Evolutionary conservation across 2,888 invertebrate species (phyloP).

Genomic region (Orchesellides sinensis): DNA sequence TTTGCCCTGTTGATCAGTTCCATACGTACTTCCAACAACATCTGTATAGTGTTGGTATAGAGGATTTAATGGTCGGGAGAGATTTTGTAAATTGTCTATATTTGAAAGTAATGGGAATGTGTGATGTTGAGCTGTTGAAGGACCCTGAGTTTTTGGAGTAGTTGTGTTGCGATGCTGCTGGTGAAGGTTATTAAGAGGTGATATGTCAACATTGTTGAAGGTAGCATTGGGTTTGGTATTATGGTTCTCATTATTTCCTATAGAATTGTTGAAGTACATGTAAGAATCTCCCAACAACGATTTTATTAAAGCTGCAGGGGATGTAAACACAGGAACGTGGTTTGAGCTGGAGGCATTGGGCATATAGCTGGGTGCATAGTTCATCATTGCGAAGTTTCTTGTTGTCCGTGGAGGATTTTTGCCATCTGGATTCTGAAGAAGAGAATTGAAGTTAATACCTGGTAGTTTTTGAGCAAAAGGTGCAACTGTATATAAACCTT

Average conservation of each 20-base stretch:
- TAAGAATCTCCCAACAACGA: constrained; percentile 60
- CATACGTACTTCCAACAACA: constrained; percentile 6
- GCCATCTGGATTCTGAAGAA: constrained; percentile 48
- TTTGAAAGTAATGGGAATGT: constrained; percentile 18
- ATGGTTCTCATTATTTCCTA: background rate
- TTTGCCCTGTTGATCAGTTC: background rate
- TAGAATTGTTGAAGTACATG: constrained; percentile 37
- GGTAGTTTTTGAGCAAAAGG: constrained; percentile 16
- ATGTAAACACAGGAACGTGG: constrained; percentile 50
- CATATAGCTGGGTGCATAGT: constrained; percentile 51
- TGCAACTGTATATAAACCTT: constrained; percentile 54
- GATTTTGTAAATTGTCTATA: constrained; percentile 24
- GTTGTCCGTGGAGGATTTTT: constrained; percentile 22
- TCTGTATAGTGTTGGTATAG: constrained; percentile 7
- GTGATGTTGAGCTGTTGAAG: constrained; percentile 23
- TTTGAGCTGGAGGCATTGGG: constrained; percentile 52
- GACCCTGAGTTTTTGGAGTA: background rate
- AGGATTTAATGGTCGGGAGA: constrained; percentile 1
- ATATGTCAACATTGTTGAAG: background rate
- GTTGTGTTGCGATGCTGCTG: background rate
- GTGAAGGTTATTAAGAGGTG: background rate
- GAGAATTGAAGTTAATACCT: constrained; percentile 55
- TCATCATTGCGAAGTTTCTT: constrained; percentile 48
- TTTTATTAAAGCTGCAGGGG: constrained; percentile 55
- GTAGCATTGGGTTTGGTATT: background rate